phyloP scores from a whole-genome alignment of 1,140 invertebrate genomes.

The Leptinotarsa defecta region DNA sequence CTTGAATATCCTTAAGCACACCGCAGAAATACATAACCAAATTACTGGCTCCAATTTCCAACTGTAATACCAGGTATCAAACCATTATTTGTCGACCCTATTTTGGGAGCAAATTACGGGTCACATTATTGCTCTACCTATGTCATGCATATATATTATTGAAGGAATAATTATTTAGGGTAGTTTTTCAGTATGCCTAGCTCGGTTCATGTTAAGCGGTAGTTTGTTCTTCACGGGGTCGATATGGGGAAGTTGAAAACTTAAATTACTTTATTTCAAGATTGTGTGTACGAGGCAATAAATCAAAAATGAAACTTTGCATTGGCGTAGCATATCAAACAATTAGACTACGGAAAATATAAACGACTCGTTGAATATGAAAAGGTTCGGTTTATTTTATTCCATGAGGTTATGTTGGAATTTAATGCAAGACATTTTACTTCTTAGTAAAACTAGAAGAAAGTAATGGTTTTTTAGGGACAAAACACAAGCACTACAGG shows the following conservation, averaged over 20 bases:
- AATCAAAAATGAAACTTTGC: background rate
- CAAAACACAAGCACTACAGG: too few species aligned
- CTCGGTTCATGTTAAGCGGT: background rate
- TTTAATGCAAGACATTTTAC: too few species aligned
- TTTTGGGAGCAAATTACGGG: slow-evolving; percentile 2
- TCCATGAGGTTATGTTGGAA: too few species aligned
- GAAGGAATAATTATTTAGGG: slow-evolving; percentile 6
- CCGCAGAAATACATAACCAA: background rate
- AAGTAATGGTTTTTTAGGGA: too few species aligned
- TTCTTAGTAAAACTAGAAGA: too few species aligned
- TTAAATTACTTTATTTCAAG: slow-evolving; percentile 4
- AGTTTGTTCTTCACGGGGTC: background rate
- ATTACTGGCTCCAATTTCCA: background rate
- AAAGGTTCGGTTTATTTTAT: too few species aligned
- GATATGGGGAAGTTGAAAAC: slow-evolving; percentile 1
- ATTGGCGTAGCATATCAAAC: background rate
- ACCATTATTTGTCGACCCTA: slow-evolving; percentile 8
- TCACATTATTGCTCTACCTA: background rate
- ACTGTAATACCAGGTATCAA: background rate
- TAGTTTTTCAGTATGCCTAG: slow-evolving; percentile 3
- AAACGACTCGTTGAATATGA: too few species aligned
- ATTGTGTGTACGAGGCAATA: background rate
- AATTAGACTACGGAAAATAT: too few species aligned
- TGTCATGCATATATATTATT: slow-evolving; percentile 4
- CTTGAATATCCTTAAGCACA: background rate